Evolutionary conservation across 2,797 vertebrate species (phyloP).

Genomic region (Rhynchonycteris naso): DNA sequence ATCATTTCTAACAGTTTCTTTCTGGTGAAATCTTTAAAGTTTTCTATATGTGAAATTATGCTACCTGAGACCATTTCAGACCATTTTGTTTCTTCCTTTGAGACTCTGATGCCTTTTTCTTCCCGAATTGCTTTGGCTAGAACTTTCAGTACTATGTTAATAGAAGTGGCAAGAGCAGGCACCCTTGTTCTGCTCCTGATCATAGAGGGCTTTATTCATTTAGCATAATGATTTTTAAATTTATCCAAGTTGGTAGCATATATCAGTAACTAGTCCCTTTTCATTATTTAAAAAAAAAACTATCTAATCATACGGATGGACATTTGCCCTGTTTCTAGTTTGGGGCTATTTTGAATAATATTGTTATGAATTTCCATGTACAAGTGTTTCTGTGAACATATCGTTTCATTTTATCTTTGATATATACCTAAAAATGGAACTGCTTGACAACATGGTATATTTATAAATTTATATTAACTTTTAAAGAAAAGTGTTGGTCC

Average conservation of each 20-base stretch:
- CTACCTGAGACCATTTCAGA: neutral
- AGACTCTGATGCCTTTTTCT: neutral
- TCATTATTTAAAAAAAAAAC: neutral
- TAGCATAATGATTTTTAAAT: neutral
- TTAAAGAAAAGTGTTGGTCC: neutral
- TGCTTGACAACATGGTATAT: neutral
- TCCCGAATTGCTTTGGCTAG: neutral
- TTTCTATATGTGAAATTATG: neutral
- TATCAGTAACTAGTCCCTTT: neutral
- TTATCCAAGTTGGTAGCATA: neutral
- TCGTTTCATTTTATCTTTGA: neutral
- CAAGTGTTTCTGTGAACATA: neutral
- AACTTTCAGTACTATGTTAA: neutral
- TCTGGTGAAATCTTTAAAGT: neutral
- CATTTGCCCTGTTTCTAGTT: neutral
- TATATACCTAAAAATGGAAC: neutral
- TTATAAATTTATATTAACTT: neutral
- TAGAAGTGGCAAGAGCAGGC: neutral
- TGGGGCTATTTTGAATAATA: neutral
- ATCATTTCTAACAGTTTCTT: neutral
- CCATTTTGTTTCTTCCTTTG: neutral
- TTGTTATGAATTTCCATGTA: neutral
- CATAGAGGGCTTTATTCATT: neutral
- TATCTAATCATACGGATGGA: too few species aligned
- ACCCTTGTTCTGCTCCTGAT: neutral